Conservation (phyloP, 2,797 vertebrate genomes). For the Cyprinodon diabolis region DNA sequence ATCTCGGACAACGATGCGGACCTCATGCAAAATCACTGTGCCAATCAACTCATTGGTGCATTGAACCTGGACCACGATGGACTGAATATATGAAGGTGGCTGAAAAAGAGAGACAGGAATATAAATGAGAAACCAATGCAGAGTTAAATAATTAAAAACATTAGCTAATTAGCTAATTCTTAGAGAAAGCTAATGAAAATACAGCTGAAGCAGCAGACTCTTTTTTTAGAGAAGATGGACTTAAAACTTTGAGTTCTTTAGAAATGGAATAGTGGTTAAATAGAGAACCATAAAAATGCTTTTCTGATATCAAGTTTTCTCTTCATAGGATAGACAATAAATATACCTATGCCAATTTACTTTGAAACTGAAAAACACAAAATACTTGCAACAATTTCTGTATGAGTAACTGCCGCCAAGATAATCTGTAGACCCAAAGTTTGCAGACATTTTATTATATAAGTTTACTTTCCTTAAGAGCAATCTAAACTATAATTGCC, state of each 20-base stretch:
- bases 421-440: background rate
- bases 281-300: conserved; percentile 2
- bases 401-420: background rate
- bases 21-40: conserved; percentile 93
- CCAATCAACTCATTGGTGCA: conserved; percentile 93
- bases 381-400: conserved; percentile 4
- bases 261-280: conserved; percentile 8
- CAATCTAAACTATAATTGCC: background rate
- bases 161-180: conserved; percentile 12
- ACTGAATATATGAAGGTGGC: conserved; percentile 91
- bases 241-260: conserved; percentile 11
- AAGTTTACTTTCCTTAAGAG: background rate
- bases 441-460: background rate
- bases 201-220: conserved; percentile 11
- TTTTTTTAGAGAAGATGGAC: conserved; percentile 17
- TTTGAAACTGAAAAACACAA: background rate
- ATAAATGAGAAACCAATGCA: background rate
- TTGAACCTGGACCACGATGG: conserved; percentile 95
- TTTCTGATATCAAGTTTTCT: background rate
- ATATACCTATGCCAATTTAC: background rate
- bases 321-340: background rate
- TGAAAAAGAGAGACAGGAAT: conserved; percentile 57
- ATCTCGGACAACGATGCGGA: conserved; percentile 94
- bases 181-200: conserved; percentile 18
- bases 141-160: conserved; percentile 13